A percentile compares a stretch with the other conserved stretches of the same genome.
Conservation (phyloP, 2,797 vertebrate species). For the Eulemur rubriventer region DNA sequence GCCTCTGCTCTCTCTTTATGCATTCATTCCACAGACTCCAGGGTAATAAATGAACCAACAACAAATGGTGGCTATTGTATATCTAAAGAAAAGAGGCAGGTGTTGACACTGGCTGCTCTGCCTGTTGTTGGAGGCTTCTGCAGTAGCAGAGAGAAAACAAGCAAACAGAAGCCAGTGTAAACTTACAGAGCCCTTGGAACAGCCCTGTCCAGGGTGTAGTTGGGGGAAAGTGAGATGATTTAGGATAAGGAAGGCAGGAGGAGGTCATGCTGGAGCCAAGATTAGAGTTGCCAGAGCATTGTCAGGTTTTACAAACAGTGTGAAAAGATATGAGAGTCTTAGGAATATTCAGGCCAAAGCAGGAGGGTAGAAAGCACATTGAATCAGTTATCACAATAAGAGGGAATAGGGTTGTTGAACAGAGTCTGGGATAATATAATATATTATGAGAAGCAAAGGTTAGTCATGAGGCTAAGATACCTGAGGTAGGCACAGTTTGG, state of each 20-base stretch:
- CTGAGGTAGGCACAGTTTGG: neutral
- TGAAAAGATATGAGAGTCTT: neutral
- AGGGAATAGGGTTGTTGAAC: neutral
- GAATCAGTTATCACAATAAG: neutral
- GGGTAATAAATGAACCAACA: slow-evolving; percentile 3
- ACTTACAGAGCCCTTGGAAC: neutral
- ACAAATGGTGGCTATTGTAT: neutral
- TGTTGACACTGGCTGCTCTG: neutral
- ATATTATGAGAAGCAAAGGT: neutral
- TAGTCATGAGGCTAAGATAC: neutral
- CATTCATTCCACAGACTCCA: slow-evolving; percentile 20
- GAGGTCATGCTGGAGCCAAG: neutral
- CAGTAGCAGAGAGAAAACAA: neutral
- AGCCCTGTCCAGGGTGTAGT: neutral
- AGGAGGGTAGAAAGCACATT: neutral
- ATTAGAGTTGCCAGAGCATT: neutral
- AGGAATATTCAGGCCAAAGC: neutral
- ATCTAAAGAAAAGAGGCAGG: neutral
- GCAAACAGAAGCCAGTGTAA: neutral
- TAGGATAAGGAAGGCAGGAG: neutral
- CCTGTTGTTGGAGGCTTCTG: neutral
- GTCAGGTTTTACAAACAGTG: neutral
- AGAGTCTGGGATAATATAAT: neutral
- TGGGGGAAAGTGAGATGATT: neutral
- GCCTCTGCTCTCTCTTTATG: neutral